Base-by-base conservation (phyloP, 2,888 invertebrate species). In the Diplazon laetatorius region DNA sequence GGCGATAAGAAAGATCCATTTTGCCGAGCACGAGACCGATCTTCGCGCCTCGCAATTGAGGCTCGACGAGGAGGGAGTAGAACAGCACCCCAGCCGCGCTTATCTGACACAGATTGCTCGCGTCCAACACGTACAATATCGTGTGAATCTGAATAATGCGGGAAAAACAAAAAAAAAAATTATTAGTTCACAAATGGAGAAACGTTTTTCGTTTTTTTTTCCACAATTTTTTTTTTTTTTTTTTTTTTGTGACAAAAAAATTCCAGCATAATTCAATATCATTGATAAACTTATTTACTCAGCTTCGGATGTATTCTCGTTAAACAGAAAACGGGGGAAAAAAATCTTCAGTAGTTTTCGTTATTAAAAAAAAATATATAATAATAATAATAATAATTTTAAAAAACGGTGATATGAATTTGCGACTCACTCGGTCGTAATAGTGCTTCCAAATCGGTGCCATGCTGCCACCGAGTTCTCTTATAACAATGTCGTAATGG, bases 1-100 rank as follows among this genome's bases (percentile, higher is more conserved):
- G 97, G 10, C 96, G 92, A 90, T 97, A 96, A 4, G 96, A 96
- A 0, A 95, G 94, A 85, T 97, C 97, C 95, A 96, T 96, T 92
- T 97, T 97, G 12, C 95, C 94, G 9, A 97, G 90, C 0, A 96
- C 94, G 71, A 97, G 88, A 18, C 84, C 85, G 88, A 96, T 95
- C 92, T 95, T 95, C 0, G 94, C 93, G 62, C 92, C 92, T 84
- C 93, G 93, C 20, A 96, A 91, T 52, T 92, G 92, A 0, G 96
- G 96, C 84, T 97, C 94, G 0, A 95, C 94, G 20, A 97, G 88
- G 50, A 96, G 92, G 0, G 96, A 95, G 88, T 96, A 97, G 0
- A 97, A 91, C 44, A 96, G 92, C 0, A 97, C 96, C 20, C 96
- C 96, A 12, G 96, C 96, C 1, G 96, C 96, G 0, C 96, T 96